These are phyloP conservation scores for Rhea pennata DNA, from an alignment of 2,113 vertebrate species.

Conservation along the genomic window DNA sequence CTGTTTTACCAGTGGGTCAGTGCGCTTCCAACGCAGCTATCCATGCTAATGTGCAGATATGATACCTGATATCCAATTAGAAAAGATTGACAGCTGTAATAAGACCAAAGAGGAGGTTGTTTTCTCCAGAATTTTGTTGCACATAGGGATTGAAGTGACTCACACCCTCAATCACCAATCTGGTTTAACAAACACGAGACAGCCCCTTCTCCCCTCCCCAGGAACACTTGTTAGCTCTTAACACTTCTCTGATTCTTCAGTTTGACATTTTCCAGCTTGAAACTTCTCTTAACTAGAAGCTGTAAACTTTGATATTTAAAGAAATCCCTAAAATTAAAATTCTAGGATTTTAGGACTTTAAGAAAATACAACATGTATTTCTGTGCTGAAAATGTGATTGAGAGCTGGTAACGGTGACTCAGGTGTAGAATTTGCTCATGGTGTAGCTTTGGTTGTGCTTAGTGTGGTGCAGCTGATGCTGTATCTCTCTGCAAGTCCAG, in stretches of 20 bases:
- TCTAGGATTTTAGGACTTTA: neutral
- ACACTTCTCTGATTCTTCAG: neutral
- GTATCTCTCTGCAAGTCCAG: neutral
- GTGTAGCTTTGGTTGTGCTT: neutral
- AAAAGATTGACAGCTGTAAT: neutral
- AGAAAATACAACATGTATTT: neutral
- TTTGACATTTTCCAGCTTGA: neutral
- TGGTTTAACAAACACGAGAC: neutral
- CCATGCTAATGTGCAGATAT: neutral
- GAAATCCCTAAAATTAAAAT: neutral
- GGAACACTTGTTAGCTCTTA: neutral
- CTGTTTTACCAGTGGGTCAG: neutral
- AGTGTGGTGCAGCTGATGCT: rapidly evolving
- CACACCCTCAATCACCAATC: neutral
- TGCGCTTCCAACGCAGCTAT: neutral
- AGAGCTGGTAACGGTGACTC: neutral
- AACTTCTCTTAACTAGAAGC: neutral
- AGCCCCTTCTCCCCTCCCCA: neutral
- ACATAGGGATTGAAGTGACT: neutral
- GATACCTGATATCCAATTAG: neutral
- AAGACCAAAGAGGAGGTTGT: neutral
- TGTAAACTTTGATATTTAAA: neutral
- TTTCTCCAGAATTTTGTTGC: neutral
- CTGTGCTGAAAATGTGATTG: neutral
- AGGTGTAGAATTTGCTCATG: neutral